These are phyloP conservation scores for Syngnathus floridae DNA, from an alignment of 2,113 vertebrate genomes.

Conservation along the genomic window DNA sequence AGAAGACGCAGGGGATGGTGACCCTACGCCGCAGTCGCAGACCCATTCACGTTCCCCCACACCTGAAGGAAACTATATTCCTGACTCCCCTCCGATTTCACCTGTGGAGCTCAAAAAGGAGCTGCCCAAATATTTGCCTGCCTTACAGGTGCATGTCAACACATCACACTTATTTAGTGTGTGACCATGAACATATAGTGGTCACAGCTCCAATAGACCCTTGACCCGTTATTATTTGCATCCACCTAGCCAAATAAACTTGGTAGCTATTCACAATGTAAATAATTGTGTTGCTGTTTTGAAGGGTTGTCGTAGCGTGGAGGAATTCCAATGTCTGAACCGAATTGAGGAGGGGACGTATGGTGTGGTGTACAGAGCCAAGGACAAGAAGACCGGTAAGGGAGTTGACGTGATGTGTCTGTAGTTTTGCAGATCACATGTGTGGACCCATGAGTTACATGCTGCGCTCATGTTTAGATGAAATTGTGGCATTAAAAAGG, in stretches of 20 bases:
- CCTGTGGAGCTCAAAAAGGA: slow-evolving; percentile 91
- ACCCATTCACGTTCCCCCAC: slow-evolving; percentile 79
- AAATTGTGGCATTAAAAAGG: slow-evolving; percentile 92
- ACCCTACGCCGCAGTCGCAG: slow-evolving; percentile 82
- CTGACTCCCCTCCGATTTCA: slow-evolving; percentile 86
- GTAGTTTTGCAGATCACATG: background rate
- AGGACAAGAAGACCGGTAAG: slow-evolving; percentile 94
- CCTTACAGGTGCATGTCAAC: slow-evolving; percentile 78
- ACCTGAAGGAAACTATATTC: slow-evolving; percentile 85
- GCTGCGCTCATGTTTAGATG: slow-evolving; percentile 69
- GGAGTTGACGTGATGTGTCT: background rate
- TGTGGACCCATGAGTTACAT: background rate
- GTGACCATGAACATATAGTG: background rate
- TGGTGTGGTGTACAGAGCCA: slow-evolving; percentile 94
- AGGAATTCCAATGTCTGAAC: slow-evolving; percentile 97
- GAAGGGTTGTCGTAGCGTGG: slow-evolving; percentile 93
- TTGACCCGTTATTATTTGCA: no score
- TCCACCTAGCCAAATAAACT: no score
- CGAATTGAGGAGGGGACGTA: slow-evolving; percentile 96
- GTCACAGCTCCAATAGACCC: no score
- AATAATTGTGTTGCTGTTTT: background rate
- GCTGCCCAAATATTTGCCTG: slow-evolving; percentile 92
- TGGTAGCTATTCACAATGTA: background rate
- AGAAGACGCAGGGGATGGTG: slow-evolving; percentile 70
- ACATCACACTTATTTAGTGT: no score